Percentiles rank a stretch among this genome's conserved stretches.
Conservation (phyloP, 1,140 invertebrate genomes). For the Drosophila fuyamai region DNA sequence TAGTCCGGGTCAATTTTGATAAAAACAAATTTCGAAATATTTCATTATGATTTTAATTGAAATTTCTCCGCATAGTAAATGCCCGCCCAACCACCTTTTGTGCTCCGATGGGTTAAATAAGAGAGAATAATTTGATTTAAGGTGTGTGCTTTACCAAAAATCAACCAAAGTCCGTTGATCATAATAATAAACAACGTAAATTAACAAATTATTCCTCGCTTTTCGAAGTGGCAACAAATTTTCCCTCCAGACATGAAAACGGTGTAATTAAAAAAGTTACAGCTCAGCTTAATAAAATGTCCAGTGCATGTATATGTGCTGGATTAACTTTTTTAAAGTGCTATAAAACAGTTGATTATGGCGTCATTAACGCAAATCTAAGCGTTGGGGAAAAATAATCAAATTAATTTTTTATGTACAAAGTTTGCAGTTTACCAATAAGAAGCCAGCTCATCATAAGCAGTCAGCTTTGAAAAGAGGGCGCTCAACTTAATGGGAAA, state of each 20-base stretch:
- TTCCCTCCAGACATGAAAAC: constrained; percentile 12
- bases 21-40: constrained; percentile 77
- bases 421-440: constrained; percentile 75
- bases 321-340: constrained; percentile 75
- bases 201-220: constrained; percentile 29
- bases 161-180: neutral
- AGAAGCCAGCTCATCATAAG: constrained; percentile 66
- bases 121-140: constrained; percentile 13
- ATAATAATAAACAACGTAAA: constrained; percentile 31
- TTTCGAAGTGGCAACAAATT: constrained; percentile 6
- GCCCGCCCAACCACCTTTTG: neutral
- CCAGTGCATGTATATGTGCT: constrained; percentile 18
- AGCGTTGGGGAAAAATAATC: constrained; percentile 63
- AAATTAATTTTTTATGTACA: constrained; percentile 82
- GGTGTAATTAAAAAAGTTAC: constrained; percentile 71
- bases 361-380: constrained; percentile 77
- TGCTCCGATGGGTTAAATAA: constrained; percentile 1
- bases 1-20: constrained; percentile 64
- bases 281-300: constrained; percentile 40
- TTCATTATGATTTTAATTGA: constrained; percentile 83
- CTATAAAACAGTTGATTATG: constrained; percentile 81
- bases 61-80: constrained; percentile 52
- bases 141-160: neutral
- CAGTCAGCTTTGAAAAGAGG: constrained; percentile 41
- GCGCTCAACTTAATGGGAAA: constrained; percentile 47